Base-by-base conservation (phyloP, 2,797 vertebrate species). In the Enteromius mattozi region DNA sequence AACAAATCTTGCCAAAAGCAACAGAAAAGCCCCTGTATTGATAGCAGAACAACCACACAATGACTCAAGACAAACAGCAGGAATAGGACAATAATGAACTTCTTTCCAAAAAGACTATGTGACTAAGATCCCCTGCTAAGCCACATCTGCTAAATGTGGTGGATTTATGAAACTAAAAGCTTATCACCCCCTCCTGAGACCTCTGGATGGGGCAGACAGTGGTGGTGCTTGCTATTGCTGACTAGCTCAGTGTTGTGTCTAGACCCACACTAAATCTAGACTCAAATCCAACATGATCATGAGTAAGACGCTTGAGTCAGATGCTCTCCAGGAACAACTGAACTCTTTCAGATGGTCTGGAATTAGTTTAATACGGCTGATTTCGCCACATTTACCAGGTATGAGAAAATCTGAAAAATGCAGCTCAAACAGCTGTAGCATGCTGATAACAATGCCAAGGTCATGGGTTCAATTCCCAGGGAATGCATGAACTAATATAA, bases 41-140 rank as follows among this genome's bases (percentile, higher is more conserved):
- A 80, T 37, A 45, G 79, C 30, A 8, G 35, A 76, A 40, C 42
- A 33, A 71, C 75, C 37, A 56, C 51, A 81, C 66, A 75, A 69
- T 12, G 76, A 71, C 68, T 81, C 59, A 65, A 30, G 59, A 37
- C 79, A 87, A 87, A 76, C 75, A 63, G 77, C 9, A 70, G 61
- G 65, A 80, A 63, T 51, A 12, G 19, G 59, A 70, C 45, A 81
- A 35, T 76, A 65, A 76, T 80, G 40, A 33, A 13, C 56, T 42
- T 80, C 61, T 80, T 71, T 16, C 47, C 68, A 54, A 76, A 42
- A 35, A 21, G 27, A 16, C 33, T 59, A 24, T 27, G 35, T 90
- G 90, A 90, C 89, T 88, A 90, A 93, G 87, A 90, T 86, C 83
- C 88, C 91, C 93, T 89, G 89, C 91, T 90, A 91, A 54, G 87